Evolutionary conservation across 2,888 invertebrate genomes (phyloP), one percentile per base, ranked within the genome.

Genomic region (Acheta domesticus): DNA sequence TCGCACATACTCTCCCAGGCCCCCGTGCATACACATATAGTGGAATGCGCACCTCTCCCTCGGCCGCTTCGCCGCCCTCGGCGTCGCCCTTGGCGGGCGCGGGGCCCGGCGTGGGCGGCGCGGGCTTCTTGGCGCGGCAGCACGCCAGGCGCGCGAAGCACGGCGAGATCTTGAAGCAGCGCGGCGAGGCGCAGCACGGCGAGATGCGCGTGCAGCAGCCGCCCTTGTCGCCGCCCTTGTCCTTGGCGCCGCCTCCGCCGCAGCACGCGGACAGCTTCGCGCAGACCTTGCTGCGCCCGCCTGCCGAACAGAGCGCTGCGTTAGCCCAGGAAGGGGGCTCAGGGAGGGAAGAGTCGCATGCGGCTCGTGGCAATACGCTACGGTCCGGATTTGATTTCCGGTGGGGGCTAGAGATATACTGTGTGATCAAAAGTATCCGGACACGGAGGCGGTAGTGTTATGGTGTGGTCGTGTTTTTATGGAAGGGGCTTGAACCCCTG

Each of bases 121-220:
- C 16, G 16, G 62, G 16, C n/a, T 62, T 62, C 62, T 62, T 62
- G 16, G 62, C 16, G 14, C 62, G 62, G 62, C 62, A 62, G n/a
- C 62, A 62, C n/a, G 62, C 62, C 16, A 62, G 62, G n/a, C 62
- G 62, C 62, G 62, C 62, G 62, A 62, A 16, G 62, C 62, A 62
- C 62, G 62, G 62, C n/a, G 62, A 14, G 16, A 62, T 3, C n/a
- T 62, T 62, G 62, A 62, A 62, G 62, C 62, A 62, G 62, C 62
- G 62, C 62, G 62, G 62, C 14, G 62, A 62, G 4, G 62, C 62
- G 62, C 62, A 62, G 62, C 62, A 62, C 62, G 62, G 62, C 12
- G 62, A 62, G 62, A 62, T 0, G 62, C 62, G 62, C 14, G 62
- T 16, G 62, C 62, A 62, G 62, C 62, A 62, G 62, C 62, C 62